Conservation (phyloP, 1,140 invertebrate species). For the Polypedilum vanderplanki region DNA sequence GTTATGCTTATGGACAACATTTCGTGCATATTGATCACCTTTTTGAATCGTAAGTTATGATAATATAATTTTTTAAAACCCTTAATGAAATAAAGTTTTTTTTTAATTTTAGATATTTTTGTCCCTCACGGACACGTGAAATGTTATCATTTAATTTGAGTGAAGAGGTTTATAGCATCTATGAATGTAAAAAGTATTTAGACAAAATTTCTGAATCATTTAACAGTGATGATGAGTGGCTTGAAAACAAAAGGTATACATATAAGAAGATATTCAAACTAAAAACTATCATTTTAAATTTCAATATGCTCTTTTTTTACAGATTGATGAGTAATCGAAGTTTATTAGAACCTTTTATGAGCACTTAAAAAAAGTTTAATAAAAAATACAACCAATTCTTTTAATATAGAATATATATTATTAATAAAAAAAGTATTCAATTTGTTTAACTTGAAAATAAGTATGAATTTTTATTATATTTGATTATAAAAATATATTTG, state of each 20-base stretch:
- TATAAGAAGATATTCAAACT: too few relatives aligned
- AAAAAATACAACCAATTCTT: background rate
- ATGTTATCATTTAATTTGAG: background rate
- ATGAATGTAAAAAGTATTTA: conserved; percentile 5
- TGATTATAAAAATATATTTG: too few relatives aligned
- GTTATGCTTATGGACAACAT: conserved; percentile 38
- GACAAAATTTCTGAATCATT: background rate
- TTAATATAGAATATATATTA: background rate
- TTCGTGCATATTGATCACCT: conserved; percentile 40
- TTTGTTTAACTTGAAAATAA: background rate
- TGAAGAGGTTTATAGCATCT: background rate
- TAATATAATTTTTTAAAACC: background rate
- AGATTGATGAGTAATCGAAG: background rate
- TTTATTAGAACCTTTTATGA: background rate
- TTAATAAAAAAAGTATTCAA: conserved; percentile 7
- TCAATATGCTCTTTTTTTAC: background rate
- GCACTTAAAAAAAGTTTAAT: background rate
- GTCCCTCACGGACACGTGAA: background rate
- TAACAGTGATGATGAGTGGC: background rate
- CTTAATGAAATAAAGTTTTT: too few relatives aligned
- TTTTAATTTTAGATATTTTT: background rate
- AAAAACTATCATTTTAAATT: too few relatives aligned
- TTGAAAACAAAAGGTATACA: background rate
- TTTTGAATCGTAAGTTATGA: conserved; percentile 34
- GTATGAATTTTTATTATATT: background rate